Conservation (phyloP, 2,797 vertebrate genomes). For the Margarornis squamiger region DNA sequence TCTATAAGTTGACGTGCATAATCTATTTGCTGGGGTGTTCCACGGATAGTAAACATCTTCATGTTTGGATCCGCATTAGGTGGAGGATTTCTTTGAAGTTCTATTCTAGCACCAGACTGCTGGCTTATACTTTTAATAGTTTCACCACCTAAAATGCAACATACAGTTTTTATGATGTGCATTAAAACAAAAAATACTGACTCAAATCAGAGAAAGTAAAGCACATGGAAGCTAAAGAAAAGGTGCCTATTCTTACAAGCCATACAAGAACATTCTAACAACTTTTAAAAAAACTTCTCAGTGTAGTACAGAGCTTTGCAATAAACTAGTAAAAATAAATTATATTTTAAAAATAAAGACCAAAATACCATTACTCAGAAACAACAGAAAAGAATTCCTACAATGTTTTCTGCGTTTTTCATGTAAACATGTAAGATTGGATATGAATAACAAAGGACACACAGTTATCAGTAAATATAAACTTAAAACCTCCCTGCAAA, state of each 20-base stretch:
- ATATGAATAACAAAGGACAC: neutral
- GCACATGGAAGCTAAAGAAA: neutral
- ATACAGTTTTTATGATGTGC: neutral
- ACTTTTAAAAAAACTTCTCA: neutral
- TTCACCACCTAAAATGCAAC: conserved; percentile 87
- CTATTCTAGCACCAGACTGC: conserved; percentile 96
- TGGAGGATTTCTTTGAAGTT: conserved; percentile 96
- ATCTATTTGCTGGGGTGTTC: conserved; percentile 97
- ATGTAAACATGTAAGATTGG: neutral
- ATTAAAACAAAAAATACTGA: neutral
- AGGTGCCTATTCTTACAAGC: neutral
- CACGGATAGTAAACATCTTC: conserved; percentile 97
- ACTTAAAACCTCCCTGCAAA: neutral
- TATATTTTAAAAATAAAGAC: neutral
- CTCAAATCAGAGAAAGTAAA: neutral
- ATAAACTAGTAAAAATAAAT: neutral
- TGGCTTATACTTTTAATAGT: conserved; percentile 99
- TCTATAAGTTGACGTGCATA: conserved; percentile 97
- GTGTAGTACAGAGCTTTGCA: neutral
- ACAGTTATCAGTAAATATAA: neutral
- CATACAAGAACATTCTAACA: neutral
- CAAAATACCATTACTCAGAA: neutral
- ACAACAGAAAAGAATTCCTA: neutral
- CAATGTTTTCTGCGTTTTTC: neutral
- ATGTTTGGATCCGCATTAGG: conserved; percentile 97